phyloP scores from a whole-genome alignment of 1,140 invertebrate genomes.

The Gonioctena quinquepunctata region DNA sequence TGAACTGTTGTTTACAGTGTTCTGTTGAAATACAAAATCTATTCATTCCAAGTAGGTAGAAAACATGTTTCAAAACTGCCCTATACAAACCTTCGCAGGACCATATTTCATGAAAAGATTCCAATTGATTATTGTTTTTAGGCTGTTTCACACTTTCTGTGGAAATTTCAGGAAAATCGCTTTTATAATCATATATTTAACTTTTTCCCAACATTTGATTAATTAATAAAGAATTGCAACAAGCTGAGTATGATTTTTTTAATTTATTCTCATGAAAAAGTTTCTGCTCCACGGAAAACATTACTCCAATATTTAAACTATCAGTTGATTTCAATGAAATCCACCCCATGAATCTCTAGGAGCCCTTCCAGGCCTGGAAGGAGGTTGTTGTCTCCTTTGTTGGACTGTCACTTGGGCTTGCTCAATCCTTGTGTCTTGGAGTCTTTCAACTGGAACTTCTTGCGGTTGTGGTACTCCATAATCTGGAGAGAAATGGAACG shows the following conservation, averaged over 20 bases:
- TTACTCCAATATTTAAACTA: neutral
- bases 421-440: conserved; percentile 15
- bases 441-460: neutral
- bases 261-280: neutral
- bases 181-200: too few species aligned
- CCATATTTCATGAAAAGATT: too few species aligned
- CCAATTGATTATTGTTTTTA: too few species aligned
- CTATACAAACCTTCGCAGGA: too few species aligned
- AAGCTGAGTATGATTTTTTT: neutral
- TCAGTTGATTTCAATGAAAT: conserved; percentile 26
- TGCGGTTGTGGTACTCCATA: conserved; percentile 13
- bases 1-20: too few species aligned
- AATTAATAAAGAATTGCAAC: too few species aligned
- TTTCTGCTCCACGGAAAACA: neutral
- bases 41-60: too few species aligned
- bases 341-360: conserved; percentile 36
- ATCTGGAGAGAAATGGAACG: conserved; percentile 26
- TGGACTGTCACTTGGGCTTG: conserved; percentile 1
- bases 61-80: too few species aligned
- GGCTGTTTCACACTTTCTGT: too few species aligned
- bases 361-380: neutral
- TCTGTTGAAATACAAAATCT: too few species aligned
- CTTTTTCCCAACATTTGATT: too few species aligned
- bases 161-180: too few species aligned
- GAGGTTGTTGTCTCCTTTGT: neutral